Conservation (phyloP, 2,113 vertebrate species). For the Collichthys lucidus region DNA sequence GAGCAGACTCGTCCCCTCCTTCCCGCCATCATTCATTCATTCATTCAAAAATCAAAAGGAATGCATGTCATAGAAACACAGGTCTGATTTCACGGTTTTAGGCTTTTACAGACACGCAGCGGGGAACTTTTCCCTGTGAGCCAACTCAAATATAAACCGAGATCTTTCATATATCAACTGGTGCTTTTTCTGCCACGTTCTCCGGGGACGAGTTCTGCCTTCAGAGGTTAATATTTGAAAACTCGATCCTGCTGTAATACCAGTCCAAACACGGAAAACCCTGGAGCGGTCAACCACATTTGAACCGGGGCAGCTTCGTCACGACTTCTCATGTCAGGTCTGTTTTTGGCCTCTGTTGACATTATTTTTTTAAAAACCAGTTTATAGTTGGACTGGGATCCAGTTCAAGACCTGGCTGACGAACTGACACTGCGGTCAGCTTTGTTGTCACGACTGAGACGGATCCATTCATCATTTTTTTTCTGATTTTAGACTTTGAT, state of each 20-base stretch:
- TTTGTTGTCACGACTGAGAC: background rate
- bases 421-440: background rate
- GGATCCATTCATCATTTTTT: background rate
- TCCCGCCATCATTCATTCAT: slow-evolving; percentile 13
- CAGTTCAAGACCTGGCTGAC: slow-evolving; percentile 4
- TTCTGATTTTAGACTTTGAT: background rate
- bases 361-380: background rate
- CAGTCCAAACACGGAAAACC: slow-evolving; percentile 19
- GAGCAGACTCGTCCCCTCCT: slow-evolving; percentile 10
- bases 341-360: background rate
- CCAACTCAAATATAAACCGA: slow-evolving; percentile 46
- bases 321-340: background rate
- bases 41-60: slow-evolving; percentile 47
- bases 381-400: background rate
- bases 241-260: slow-evolving; percentile 6
- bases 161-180: slow-evolving; percentile 45
- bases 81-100: slow-evolving; percentile 51
- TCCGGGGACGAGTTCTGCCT: slow-evolving; percentile 18
- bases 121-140: background rate
- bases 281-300: background rate
- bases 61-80: slow-evolving; percentile 53
- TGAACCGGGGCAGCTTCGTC: slow-evolving; percentile 3
- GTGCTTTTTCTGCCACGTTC: background rate
- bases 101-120: slow-evolving; percentile 46
- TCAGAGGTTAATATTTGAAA: slow-evolving; percentile 40